These are phyloP conservation scores for Phoeniculus purpureus DNA, from an alignment of 2,797 vertebrate genomes.

Conservation along the genomic window DNA sequence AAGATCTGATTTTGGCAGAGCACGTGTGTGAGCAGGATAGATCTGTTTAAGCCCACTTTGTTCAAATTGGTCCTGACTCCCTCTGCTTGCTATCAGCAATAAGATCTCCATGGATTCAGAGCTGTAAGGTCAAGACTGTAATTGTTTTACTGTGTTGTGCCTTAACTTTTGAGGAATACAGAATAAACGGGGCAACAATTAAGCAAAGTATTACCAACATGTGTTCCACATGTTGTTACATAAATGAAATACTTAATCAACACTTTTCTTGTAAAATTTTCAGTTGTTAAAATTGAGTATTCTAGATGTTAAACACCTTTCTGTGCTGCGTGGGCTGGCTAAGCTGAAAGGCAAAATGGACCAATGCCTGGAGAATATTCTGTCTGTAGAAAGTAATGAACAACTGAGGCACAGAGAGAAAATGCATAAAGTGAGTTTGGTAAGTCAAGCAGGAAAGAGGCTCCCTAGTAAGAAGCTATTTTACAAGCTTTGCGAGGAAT, in stretches of 20 bases:
- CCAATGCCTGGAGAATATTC: neutral
- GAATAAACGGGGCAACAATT: neutral
- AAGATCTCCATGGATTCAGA: neutral
- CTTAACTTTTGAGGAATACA: neutral
- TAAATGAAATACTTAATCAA: neutral
- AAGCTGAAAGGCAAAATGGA: neutral
- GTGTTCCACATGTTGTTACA: neutral
- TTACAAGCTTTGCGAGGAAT: neutral
- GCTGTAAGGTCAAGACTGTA: neutral
- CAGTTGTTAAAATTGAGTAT: neutral
- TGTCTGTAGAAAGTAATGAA: neutral
- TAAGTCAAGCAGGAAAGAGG: neutral
- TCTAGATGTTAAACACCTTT: neutral
- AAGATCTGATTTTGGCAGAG: neutral
- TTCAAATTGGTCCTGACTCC: neutral
- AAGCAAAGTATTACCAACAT: neutral
- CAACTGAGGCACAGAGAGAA: neutral
- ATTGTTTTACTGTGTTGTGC: neutral
- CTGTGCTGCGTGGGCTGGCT: neutral
- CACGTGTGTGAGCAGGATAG: neutral
- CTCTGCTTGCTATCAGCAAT: neutral
- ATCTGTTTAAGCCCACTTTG: neutral
- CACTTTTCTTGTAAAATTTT: neutral
- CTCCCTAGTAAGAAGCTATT: neutral
- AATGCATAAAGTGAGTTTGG: neutral